phyloP scores from a whole-genome alignment of 1,140 invertebrate genomes.

The Nasonia giraulti region DNA sequence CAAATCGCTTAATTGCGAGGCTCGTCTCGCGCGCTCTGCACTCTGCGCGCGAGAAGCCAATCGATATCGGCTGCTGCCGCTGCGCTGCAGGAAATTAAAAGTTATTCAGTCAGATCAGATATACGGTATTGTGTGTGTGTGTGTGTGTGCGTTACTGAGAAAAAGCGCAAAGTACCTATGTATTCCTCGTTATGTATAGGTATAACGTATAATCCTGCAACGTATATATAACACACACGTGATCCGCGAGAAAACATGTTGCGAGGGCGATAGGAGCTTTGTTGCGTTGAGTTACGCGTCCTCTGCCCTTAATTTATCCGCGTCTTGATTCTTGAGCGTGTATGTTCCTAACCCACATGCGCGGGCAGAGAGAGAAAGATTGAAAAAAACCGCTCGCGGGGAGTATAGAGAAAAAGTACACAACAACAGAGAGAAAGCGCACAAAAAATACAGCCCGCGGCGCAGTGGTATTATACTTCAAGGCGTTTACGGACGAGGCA shows the following conservation, averaged over 20 bases:
- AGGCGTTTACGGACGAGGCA: slow-evolving; percentile 1
- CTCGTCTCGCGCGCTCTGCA: no score
- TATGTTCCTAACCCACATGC: no score
- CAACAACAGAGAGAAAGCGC: not conserved
- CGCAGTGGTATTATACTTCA: not conserved
- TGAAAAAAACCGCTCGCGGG: not conserved
- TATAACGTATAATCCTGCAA: no score
- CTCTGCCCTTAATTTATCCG: no score
- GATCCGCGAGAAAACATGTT: no score
- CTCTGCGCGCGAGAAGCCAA: not conserved
- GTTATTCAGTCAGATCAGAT: slow-evolving; percentile 8
- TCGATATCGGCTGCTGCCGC: slow-evolving; percentile 16
- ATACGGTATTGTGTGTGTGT: not conserved
- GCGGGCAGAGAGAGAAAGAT: not conserved
- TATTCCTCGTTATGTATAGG: not conserved
- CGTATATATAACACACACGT: no score
- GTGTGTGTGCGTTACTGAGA: no score
- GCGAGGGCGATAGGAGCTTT: no score
- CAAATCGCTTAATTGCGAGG: slow-evolving; percentile 13
- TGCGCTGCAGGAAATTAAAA: slow-evolving; percentile 22
- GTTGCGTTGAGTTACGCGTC: no score
- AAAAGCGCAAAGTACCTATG: no score
- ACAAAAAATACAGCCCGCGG: no score
- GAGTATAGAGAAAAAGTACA: not conserved
- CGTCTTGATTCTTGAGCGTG: no score